These are phyloP conservation scores for Drosophila sucinea DNA, from an alignment of 1,140 invertebrate species.

Conservation along the genomic window DNA sequence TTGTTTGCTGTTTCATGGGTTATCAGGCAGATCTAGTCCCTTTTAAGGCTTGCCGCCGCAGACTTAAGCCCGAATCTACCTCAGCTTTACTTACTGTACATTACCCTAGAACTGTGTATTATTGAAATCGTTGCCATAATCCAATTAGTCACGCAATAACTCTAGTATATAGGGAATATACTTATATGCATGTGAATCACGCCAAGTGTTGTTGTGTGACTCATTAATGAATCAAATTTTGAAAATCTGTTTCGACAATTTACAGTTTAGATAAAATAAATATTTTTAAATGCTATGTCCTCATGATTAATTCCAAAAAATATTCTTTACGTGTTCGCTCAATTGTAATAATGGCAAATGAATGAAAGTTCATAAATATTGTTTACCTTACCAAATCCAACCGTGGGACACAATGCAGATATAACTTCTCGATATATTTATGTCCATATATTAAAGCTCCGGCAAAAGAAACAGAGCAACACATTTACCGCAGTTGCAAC, in stretches of 20 bases:
- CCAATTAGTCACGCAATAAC: constrained; percentile 33
- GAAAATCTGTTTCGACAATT: neutral
- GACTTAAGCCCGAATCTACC: neutral
- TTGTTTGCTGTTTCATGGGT: constrained; percentile 10
- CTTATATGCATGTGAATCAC: constrained; percentile 2
- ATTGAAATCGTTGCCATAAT: constrained; percentile 12
- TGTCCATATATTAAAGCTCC: constrained; percentile 42
- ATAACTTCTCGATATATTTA: constrained; percentile 24
- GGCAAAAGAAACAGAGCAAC: constrained; percentile 3
- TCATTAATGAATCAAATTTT: neutral
- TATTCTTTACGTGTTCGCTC: neutral
- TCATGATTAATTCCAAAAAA: neutral
- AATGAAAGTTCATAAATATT: constrained; percentile 1
- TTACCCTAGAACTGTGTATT: constrained; percentile 28
- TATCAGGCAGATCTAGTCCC: neutral
- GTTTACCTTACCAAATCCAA: constrained; percentile 4
- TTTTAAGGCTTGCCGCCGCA: constrained; percentile 1
- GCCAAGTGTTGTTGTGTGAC: neutral
- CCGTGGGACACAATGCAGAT: neutral
- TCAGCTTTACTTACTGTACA: neutral
- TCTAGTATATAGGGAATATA: neutral
- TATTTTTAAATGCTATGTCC: neutral
- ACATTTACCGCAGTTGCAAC: constrained; percentile 9
- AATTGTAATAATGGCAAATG: constrained; percentile 4
- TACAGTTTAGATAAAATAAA: neutral